Evolutionary conservation across 2,113 vertebrate genomes (phyloP).

Genomic region (Polypterus bichir): DNA sequence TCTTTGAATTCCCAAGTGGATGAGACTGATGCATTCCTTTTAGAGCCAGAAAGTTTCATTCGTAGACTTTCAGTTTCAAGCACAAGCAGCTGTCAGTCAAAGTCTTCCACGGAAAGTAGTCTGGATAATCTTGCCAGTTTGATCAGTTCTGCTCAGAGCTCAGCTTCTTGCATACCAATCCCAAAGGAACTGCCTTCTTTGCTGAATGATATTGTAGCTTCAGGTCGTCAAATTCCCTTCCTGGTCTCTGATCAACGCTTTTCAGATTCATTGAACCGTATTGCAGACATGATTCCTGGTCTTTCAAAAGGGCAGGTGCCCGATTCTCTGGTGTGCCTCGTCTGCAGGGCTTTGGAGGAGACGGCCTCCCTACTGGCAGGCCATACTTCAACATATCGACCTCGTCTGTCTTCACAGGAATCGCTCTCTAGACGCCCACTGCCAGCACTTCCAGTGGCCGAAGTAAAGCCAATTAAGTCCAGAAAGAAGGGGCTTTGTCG

Average conservation of each 20-base stretch:
- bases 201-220: constrained; percentile 52
- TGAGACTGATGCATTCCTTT: constrained; percentile 29
- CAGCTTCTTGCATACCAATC: constrained; percentile 29
- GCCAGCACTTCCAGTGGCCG: constrained; percentile 61
- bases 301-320: constrained; percentile 37
- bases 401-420: constrained; percentile 67
- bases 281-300: constrained; percentile 47
- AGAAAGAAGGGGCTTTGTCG: constrained; percentile 22
- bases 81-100: constrained; percentile 52
- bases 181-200: constrained; percentile 46
- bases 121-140: constrained; percentile 34
- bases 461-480: constrained; percentile 17
- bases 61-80: constrained; percentile 54
- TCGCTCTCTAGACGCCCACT: constrained; percentile 71
- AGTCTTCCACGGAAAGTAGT: constrained; percentile 16
- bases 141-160: constrained; percentile 41
- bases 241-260: constrained; percentile 14
- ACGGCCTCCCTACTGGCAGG: constrained; percentile 42
- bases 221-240: constrained; percentile 28
- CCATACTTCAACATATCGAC: constrained; percentile 33
- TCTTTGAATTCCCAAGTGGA: constrained; percentile 28
- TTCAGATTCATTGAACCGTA: constrained; percentile 47
- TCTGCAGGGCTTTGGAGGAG: constrained; percentile 53
- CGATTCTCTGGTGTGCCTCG: constrained; percentile 39
- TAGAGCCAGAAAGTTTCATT: constrained; percentile 24